Evolutionary conservation across 1,140 invertebrate genomes (phyloP).

Genomic region (Brachionus rubens): DNA sequence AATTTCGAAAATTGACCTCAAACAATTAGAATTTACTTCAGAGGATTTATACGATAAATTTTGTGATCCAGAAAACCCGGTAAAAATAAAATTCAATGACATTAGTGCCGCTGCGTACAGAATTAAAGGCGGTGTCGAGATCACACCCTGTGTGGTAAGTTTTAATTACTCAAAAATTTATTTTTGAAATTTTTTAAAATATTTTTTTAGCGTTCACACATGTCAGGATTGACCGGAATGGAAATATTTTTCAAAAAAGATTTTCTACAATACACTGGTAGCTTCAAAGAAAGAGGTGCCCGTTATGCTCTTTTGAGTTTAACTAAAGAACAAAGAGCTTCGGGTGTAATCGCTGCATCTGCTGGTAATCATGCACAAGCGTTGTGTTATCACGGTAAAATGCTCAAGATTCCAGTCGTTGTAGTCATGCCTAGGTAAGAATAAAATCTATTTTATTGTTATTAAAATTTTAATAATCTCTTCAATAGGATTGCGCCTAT

Average conservation of each 20-base stretch:
- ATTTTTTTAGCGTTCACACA: constrained; percentile 65
- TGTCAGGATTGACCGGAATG: constrained; percentile 74
- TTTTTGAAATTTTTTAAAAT: background rate
- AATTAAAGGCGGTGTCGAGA: constrained; percentile 75
- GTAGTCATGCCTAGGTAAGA: constrained; percentile 80
- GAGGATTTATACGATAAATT: constrained; percentile 65
- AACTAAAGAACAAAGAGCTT: constrained; percentile 67
- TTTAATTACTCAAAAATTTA: background rate
- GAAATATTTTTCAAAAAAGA: constrained; percentile 88
- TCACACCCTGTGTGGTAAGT: constrained; percentile 78
- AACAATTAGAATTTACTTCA: constrained; percentile 16
- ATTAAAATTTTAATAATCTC: constrained; percentile 45
- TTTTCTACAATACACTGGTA: constrained; percentile 84
- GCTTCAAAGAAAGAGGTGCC: constrained; percentile 88
- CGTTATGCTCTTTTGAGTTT: constrained; percentile 76
- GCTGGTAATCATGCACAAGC: constrained; percentile 86
- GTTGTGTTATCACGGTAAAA: constrained; percentile 78
- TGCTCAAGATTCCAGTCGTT: constrained; percentile 76
- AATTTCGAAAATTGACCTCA: background rate
- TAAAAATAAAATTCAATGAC: constrained; percentile 75
- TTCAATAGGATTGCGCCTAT: constrained; percentile 70
- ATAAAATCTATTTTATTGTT: constrained; percentile 48
- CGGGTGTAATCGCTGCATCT: constrained; percentile 84
- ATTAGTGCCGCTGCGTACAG: constrained; percentile 82
- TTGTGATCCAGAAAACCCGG: constrained; percentile 74